Percentiles rank a stretch among this genome's conserved stretches.
Conservation (phyloP, 2,113 vertebrate species). For the Ellobius talpinus region DNA sequence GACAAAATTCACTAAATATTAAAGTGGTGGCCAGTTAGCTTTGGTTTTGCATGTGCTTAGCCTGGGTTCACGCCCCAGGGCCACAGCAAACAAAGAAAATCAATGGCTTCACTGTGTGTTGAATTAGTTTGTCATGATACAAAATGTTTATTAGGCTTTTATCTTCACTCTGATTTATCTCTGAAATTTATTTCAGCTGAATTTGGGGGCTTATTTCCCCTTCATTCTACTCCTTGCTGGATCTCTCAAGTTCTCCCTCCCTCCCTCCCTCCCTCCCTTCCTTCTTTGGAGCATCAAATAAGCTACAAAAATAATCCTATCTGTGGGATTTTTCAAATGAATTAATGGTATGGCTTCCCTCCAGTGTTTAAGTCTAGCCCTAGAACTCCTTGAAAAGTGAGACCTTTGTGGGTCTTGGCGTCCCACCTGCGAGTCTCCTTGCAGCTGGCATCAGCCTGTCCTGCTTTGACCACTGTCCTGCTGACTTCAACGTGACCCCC, state of each 20-base stretch:
- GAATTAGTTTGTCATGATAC: background rate
- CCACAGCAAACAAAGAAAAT: background rate
- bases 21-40: no score
- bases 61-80: background rate
- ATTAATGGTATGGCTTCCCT: background rate
- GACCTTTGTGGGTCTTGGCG: accelerated
- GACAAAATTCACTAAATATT: background rate
- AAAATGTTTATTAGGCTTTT: background rate
- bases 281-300: background rate
- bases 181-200: background rate
- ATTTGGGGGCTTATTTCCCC: background rate
- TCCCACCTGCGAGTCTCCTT: background rate
- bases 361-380: background rate
- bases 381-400: no score
- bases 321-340: background rate
- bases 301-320: background rate
- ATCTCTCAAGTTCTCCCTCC: background rate
- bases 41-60: background rate
- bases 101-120: background rate
- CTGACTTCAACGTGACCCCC: background rate
- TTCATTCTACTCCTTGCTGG: background rate
- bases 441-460: accelerated
- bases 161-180: background rate
- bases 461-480: background rate
- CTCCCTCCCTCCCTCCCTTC: background rate